A percentile compares a stretch with the other conserved stretches of the same genome.
These are phyloP conservation scores for Grammomys dolichurus DNA, from an alignment of 2,113 vertebrate species.

Conservation along the genomic window DNA sequence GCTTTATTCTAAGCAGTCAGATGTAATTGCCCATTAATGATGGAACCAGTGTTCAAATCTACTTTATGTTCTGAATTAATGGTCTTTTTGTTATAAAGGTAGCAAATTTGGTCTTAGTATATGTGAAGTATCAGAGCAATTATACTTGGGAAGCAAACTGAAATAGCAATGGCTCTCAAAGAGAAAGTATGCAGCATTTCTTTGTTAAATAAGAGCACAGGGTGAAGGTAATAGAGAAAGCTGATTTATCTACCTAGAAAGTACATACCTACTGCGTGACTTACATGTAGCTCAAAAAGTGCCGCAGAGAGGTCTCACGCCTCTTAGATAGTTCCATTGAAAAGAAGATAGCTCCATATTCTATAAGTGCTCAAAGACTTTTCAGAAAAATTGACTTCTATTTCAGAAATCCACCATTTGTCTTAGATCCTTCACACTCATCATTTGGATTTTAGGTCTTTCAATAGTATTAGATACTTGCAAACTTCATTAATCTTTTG, in stretches of 20 bases:
- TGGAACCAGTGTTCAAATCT: not conserved
- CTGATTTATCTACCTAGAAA: not conserved
- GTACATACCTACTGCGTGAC: not conserved
- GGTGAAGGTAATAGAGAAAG: not conserved
- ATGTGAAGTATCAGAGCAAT: not conserved
- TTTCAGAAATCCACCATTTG: not conserved
- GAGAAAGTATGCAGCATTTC: not conserved
- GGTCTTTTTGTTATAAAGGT: not conserved
- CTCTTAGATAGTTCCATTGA: not conserved
- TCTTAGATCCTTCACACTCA: not conserved
- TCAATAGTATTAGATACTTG: not conserved
- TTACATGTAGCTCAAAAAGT: not conserved
- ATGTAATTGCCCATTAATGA: slow-evolving; percentile 1
- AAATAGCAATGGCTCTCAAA: not conserved
- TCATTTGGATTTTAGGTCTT: not conserved
- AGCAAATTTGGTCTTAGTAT: not conserved
- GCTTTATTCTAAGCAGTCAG: not conserved
- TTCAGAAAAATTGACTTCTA: not conserved
- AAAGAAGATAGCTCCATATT: not conserved
- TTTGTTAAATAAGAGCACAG: not conserved
- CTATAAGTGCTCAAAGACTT: not conserved
- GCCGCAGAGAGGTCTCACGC: not conserved
- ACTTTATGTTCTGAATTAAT: not conserved
- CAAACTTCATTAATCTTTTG: not conserved
- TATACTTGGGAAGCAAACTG: not conserved